Base-by-base conservation (phyloP, 2,888 invertebrate genomes). In the Trissonchulus sp. region DNA sequence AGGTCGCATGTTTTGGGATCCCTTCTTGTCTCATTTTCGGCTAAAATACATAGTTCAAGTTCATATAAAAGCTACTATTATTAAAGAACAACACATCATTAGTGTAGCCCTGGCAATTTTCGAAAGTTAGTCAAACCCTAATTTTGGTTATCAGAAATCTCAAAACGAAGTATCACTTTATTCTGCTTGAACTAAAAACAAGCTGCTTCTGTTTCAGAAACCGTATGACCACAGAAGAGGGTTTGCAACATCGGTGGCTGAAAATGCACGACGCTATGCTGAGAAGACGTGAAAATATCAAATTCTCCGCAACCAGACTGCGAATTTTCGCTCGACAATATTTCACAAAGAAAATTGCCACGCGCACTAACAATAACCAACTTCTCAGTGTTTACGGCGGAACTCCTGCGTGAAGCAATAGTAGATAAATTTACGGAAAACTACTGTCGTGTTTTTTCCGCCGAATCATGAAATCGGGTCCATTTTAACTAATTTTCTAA, bases 201-300 rank as follows among this genome's bases (percentile, higher is more conserved):
- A n/a, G n/a, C n/a, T n/a, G n/a, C 8, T 48, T 48, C 23, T 23
- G 2, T 77, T 74, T 68, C 35, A 77, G 65, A 8, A 63, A 77
- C 75, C 62, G 74, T 18, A 94, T 97, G 78, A 90, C 92, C 69
- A 91, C 93, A 0, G 96, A 96, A 85, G 97, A 98, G 86, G 94
- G 94, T 82, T 90, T 93, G 84, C 95, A 96, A 84, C 95, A 97
- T 86, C 90, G 95, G 85, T 98, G 98, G 97, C 89, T 99, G 75
- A 89, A 93, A 81, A 91, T 93, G 63, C 91, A 92, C 60, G 94
- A 96, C 85, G 93, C 91, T 84, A 93, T 96, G 92, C 91, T 93
- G 81, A 92, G 91, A 86, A 93, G 94, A 85, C 89, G 96, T 38
- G 94, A 96, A 85, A 80, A 81, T 34, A 81, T 84, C 75, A 79